Conservation (phyloP, 2,888 invertebrate genomes). For the Xestia sexstrigata region DNA sequence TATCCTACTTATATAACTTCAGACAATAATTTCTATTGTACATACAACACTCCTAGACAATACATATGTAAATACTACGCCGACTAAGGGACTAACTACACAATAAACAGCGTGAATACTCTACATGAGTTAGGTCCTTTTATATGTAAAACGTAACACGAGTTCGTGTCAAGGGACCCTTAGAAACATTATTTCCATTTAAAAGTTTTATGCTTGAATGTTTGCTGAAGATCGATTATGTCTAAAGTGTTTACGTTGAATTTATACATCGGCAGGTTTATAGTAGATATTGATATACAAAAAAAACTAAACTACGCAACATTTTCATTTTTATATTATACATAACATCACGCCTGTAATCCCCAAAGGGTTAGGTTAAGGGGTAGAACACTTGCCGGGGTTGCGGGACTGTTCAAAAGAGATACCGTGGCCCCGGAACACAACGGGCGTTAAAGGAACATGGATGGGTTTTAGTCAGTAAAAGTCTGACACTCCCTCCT, state of each 20-base stretch:
- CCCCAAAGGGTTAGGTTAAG: too few relatives aligned
- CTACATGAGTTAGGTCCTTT: slow-evolving; percentile 55
- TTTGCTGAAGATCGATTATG: slow-evolving; percentile 51
- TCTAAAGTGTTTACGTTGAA: slow-evolving; percentile 27
- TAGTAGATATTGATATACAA: not conserved
- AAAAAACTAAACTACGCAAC: too few relatives aligned
- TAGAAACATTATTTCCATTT: slow-evolving; percentile 60
- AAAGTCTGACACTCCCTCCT: too few relatives aligned
- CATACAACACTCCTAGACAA: slow-evolving; percentile 37
- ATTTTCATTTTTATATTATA: too few relatives aligned
- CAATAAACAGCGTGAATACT: slow-evolving; percentile 54
- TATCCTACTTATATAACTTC: slow-evolving; percentile 26
- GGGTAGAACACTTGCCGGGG: too few relatives aligned
- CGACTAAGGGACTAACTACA: slow-evolving; percentile 37
- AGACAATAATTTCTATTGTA: slow-evolving; percentile 23
- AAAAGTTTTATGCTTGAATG: slow-evolving; percentile 47
- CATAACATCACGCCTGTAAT: too few relatives aligned
- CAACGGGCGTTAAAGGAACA: too few relatives aligned
- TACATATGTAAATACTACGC: slow-evolving; percentile 53
- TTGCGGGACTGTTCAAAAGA: too few relatives aligned
- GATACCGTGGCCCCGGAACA: too few relatives aligned
- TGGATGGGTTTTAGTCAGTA: too few relatives aligned
- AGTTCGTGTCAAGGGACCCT: slow-evolving; percentile 64
- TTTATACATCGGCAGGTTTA: slow-evolving; percentile 12
- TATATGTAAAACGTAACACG: slow-evolving; percentile 59